Evolutionary conservation across 2,888 invertebrate genomes (phyloP), one percentile per base, ranked within the genome.

Genomic region (Arenicola marina): DNA sequence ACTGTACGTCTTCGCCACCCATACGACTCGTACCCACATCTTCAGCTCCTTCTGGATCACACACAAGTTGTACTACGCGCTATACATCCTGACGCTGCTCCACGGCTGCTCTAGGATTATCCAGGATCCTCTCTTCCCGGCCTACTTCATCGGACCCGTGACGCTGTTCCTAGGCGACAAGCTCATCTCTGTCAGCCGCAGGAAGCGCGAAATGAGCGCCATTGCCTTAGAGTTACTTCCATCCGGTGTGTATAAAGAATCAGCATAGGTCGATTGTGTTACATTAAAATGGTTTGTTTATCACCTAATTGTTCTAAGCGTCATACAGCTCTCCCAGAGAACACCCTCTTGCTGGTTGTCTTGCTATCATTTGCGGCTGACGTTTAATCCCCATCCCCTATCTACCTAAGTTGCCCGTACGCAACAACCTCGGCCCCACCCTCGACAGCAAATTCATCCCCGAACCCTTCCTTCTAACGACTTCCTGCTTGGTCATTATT

Each of bases 41-140:
- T 88, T 87, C 78, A 86, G 85, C 67, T 85, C 86, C 71, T 89
- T 89, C 80, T 88, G 88, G 87, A 77, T 84, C 46, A 87, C 87
- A 0, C 89, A 89, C 76, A 86, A 85, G 57, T 78, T 88, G 21
- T 88, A 88, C 76, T 87, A 87, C 1, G 11, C 87, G 43, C 85
- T 87, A 73, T 89, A 87, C 68, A 82, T 87, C 43, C 82, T 89
- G 51, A 85, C 87, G 74, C 77, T 88, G 56, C 76, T 89, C 15
- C 89, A 89, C 73, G 88, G 89, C 21, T 84, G 86, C 2, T 74
- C 75, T 0, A 70, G 75, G 60, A 69, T 80, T 24, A 78, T 80
- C 43, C 63, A 85, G 76, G 84, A 85, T 58, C 88, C 88, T 0
- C 82, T 86, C 70, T 87, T 87, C 70, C 85, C 85, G 68, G 85